phyloP scores from a whole-genome alignment of 2,888 invertebrate species.

The Elysia crispata region DNA sequence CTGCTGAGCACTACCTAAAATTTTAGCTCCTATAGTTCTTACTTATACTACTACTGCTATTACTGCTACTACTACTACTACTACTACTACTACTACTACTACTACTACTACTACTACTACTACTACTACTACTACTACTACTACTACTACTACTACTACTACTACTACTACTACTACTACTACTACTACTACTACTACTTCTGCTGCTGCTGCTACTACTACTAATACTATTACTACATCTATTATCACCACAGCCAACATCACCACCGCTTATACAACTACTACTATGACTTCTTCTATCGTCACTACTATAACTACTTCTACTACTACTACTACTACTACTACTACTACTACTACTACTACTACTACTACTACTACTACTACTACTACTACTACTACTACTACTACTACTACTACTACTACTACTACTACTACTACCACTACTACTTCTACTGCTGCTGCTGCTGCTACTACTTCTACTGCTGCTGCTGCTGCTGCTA shows the following conservation, averaged over 20 bases:
- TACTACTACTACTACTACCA: conserved; percentile 18
- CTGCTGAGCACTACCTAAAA: no score
- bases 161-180: conserved; percentile 33
- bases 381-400: conserved; percentile 24
- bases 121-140: conserved; percentile 2
- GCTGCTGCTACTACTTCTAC: neutral
- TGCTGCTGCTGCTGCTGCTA: conserved; percentile 5
- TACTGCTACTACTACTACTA: conserved; percentile 34
- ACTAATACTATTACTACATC: no score
- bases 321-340: neutral
- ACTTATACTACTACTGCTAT: no score
- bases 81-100: conserved; percentile 33
- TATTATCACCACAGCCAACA: neutral
- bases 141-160: neutral
- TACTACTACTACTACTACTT: conserved; percentile 9
- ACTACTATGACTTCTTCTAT: neutral
- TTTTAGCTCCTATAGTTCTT: no score
- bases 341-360: neutral
- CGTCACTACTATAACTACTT: no score
- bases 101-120: conserved; percentile 31
- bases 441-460: neutral
- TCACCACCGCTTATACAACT: no score
- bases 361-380: conserved; percentile 18
- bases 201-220: no score
- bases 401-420: conserved; percentile 24